phyloP scores from a whole-genome alignment of 2,888 invertebrate species.

The Neuroscelio doddi region DNA sequence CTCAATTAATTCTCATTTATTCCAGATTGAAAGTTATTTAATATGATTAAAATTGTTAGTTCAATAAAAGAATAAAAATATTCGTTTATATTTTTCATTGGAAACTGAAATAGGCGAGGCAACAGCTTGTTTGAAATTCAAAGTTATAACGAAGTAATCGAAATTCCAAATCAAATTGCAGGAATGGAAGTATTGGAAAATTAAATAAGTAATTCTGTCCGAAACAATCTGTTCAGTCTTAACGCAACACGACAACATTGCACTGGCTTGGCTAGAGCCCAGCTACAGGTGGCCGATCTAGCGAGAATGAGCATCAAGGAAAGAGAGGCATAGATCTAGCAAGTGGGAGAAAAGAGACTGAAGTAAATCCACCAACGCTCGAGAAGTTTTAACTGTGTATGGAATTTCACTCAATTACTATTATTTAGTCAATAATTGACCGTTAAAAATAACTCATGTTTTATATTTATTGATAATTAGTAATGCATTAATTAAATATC shows the following conservation, averaged over 20 bases:
- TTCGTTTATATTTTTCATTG: no score
- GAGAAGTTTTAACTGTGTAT: no score
- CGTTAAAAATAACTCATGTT: no score
- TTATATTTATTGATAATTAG: no score
- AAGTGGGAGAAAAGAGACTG: constrained; percentile 18
- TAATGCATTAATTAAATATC: no score
- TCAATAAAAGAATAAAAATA: no score
- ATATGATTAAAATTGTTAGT: no score
- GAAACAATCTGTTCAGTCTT: constrained; percentile 39
- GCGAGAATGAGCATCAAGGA: constrained; percentile 21
- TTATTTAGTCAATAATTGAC: no score
- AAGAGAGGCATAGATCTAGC: constrained; percentile 20
- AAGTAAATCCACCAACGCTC: no score
- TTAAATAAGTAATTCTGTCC: constrained; percentile 17
- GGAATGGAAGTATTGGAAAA: constrained; percentile 17
- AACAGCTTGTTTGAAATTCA: neutral
- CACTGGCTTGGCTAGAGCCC: constrained; percentile 26
- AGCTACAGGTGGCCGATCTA: constrained; percentile 49
- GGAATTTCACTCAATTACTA: no score
- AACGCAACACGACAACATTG: constrained; percentile 26
- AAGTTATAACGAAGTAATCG: constrained; percentile 28
- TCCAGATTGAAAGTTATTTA: no score
- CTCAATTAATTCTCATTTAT: neutral
- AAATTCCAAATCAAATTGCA: constrained; percentile 16
- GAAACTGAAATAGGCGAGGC: no score